phyloP scores from a whole-genome alignment of 2,797 vertebrate species.

The Cephalopachus bancanus region DNA sequence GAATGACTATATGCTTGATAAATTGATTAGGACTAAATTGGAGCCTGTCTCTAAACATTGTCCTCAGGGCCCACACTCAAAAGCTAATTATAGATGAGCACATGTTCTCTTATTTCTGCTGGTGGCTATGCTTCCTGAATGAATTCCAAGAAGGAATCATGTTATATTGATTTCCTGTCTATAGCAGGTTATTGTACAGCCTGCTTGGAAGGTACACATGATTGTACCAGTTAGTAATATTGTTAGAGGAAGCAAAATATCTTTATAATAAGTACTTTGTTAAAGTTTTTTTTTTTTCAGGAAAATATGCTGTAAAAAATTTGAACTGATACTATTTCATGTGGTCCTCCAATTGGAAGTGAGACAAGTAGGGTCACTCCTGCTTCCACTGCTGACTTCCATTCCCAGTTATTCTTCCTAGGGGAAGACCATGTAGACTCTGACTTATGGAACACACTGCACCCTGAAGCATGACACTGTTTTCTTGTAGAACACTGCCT shows the following conservation, averaged over 20 bases:
- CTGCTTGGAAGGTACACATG: not conserved
- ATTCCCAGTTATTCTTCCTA: not conserved
- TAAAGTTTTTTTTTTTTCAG: not conserved
- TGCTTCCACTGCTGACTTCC: not conserved
- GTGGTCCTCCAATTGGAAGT: not conserved
- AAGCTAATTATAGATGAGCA: conserved; percentile 20
- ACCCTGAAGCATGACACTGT: not conserved
- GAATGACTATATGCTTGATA: conserved; percentile 46
- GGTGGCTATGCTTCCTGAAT: conserved; percentile 27
- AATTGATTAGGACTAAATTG: conserved; percentile 36
- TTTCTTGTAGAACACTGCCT: not conserved
- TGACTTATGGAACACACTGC: not conserved
- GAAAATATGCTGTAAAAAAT: not conserved
- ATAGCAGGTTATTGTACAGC: conserved; percentile 1
- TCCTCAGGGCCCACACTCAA: not conserved
- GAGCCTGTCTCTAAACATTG: not conserved
- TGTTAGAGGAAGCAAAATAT: conserved; percentile 10
- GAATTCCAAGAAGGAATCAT: conserved; percentile 44
- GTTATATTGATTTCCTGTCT: conserved; percentile 61
- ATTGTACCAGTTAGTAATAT: conserved; percentile 48
- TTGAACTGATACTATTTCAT: not conserved
- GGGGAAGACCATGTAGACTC: not conserved
- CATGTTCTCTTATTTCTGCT: conserved; percentile 15
- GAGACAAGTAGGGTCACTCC: not conserved
- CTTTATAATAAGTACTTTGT: conserved; percentile 40